Conservation (phyloP, 2,888 invertebrate species). For the Germaria angustata region DNA sequence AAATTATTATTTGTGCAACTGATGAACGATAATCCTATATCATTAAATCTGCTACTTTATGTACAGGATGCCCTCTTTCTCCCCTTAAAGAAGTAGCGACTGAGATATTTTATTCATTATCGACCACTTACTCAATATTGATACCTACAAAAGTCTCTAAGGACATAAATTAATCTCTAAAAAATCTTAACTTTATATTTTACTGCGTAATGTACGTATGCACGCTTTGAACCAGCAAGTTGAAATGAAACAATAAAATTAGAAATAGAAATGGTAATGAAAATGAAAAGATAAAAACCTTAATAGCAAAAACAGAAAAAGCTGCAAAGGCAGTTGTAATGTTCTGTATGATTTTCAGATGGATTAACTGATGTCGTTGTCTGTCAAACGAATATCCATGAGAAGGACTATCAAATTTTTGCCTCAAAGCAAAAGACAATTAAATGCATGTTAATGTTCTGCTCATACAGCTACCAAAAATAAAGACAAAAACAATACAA, state of each 20-base stretch:
- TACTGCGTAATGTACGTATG: background rate
- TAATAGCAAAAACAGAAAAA: constrained; percentile 22
- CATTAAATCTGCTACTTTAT: constrained; percentile 37
- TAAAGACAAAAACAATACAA: constrained; percentile 42
- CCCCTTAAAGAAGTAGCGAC: background rate
- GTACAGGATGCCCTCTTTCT: background rate
- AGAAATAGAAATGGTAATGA: constrained; percentile 48
- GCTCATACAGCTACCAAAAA: constrained; percentile 14
- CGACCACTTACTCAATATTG: constrained; percentile 21
- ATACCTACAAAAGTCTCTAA: constrained; percentile 5
- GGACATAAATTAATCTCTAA: constrained; percentile 52
- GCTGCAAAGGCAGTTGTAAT: background rate
- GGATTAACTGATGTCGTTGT: constrained; percentile 52
- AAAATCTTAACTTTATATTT: constrained; percentile 56
- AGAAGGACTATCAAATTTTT: constrained; percentile 50
- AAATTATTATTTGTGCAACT: constrained; percentile 1
- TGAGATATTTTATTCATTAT: constrained; percentile 57
- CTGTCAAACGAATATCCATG: constrained; percentile 11
- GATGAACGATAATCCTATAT: constrained; percentile 54
- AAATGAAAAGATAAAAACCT: constrained; percentile 52
- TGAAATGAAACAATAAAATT: constrained; percentile 55
- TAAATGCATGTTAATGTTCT: constrained; percentile 68
- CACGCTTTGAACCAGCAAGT: constrained; percentile 3
- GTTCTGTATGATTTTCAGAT: constrained; percentile 43
- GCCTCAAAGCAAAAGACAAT: constrained; percentile 65